Evolutionary conservation across 2,113 vertebrate genomes (phyloP).

Genomic region (Xiphophorus maculatus): DNA sequence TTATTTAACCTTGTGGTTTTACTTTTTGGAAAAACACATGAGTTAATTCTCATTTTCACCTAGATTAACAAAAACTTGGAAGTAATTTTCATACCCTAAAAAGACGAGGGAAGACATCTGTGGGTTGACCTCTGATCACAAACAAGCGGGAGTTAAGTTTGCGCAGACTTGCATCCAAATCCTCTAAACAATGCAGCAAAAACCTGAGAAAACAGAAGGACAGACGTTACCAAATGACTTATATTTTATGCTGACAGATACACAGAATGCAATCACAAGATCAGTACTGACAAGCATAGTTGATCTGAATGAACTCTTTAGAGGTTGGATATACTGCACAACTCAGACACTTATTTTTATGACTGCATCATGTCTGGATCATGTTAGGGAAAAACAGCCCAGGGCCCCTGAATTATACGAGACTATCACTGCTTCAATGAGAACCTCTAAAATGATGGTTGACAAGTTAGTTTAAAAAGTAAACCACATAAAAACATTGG

Average conservation of each 20-base stretch:
- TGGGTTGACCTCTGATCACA: constrained; percentile 95
- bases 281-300: too few relatives aligned
- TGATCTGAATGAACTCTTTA: background rate
- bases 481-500: constrained; percentile 40
- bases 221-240: background rate
- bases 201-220: constrained; percentile 78
- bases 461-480: background rate
- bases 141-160: constrained; percentile 95
- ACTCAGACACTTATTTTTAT: background rate
- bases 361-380: background rate
- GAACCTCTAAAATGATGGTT: background rate
- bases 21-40: too few relatives aligned
- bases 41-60: too few relatives aligned
- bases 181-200: constrained; percentile 93
- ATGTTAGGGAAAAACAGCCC: background rate
- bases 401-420: background rate
- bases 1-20: too few relatives aligned
- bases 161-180: constrained; percentile 91
- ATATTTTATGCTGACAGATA: too few relatives aligned
- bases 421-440: background rate
- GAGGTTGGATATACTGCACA: background rate
- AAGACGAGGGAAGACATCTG: constrained; percentile 94
- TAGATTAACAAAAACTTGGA: too few relatives aligned
- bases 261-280: too few relatives aligned
- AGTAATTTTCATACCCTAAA: constrained; percentile 85